These are phyloP conservation scores for Rhaphigaster nebulosa DNA, from an alignment of 2,888 invertebrate genomes.

Conservation along the genomic window DNA sequence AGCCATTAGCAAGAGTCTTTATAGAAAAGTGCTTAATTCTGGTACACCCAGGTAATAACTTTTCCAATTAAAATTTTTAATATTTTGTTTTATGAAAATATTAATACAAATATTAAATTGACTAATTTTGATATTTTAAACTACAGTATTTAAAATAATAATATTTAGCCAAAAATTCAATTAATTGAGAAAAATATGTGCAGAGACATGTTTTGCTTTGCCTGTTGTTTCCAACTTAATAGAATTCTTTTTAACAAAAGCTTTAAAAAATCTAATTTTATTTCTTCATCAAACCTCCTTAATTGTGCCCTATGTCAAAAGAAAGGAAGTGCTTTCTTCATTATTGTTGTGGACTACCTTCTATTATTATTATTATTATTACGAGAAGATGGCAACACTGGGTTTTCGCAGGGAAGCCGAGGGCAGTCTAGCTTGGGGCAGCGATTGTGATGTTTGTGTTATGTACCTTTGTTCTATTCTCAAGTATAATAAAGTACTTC, in stretches of 20 bases:
- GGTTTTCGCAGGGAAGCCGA: no score
- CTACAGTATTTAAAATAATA: neutral
- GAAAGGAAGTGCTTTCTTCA: neutral
- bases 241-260: neutral
- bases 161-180: neutral
- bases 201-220: neutral
- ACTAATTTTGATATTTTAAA: neutral
- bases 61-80: neutral
- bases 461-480: no score
- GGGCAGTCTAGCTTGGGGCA: no score
- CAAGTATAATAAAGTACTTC: no score
- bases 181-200: neutral
- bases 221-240: neutral
- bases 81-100: neutral
- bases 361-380: no score
- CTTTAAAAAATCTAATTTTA: neutral
- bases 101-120: neutral
- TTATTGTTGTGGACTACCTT: no score
- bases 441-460: no score
- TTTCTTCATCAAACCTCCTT: neutral
- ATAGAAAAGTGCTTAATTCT: constrained; percentile 77
- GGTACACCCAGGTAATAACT: constrained; percentile 63
- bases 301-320: neutral
- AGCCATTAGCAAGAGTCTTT: constrained; percentile 80
- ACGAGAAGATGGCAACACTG: no score